Conservation (phyloP, 2,888 invertebrate genomes). For the Petrophora chlorosata region DNA sequence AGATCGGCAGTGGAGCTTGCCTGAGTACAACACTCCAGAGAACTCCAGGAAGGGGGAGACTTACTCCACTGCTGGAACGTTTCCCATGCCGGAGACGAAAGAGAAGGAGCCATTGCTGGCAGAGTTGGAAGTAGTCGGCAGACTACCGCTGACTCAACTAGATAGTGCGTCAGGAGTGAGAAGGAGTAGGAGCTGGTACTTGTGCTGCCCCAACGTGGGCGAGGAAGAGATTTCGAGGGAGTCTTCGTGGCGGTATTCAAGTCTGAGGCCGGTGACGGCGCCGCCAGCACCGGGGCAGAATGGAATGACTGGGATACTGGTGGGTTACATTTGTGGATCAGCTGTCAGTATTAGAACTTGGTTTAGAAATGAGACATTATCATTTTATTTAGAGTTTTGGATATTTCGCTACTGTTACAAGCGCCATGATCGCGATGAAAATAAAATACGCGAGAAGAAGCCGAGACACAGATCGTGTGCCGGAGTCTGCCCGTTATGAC, state of each 20-base stretch:
- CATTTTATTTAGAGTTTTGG: too few species aligned
- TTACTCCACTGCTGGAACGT: constrained; percentile 77
- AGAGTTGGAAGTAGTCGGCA: constrained; percentile 69
- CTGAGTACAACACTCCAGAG: constrained; percentile 65
- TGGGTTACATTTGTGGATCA: constrained; percentile 15
- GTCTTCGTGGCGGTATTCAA: constrained; percentile 75
- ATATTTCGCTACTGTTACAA: too few species aligned
- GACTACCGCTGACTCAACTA: constrained; percentile 67
- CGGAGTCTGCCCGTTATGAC: too few species aligned
- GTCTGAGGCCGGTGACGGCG: constrained; percentile 69
- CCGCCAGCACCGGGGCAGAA: constrained; percentile 66
- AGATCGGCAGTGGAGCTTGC: constrained; percentile 63
- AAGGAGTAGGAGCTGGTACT: constrained; percentile 84
- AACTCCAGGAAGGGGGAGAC: constrained; percentile 66
- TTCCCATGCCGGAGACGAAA: constrained; percentile 77
- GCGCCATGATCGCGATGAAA: too few species aligned
- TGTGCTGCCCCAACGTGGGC: constrained; percentile 80
- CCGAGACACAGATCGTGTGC: too few species aligned
- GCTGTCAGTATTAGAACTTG: too few species aligned
- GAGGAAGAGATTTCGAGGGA: constrained; percentile 72
- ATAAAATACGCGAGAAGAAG: too few species aligned
- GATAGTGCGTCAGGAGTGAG: constrained; percentile 68
- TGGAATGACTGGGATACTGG: constrained; percentile 39
- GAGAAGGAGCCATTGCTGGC: constrained; percentile 74
- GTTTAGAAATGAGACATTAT: too few species aligned